These are phyloP conservation scores for Drosophila virilis DNA, from an alignment of 1,140 invertebrate species.

Conservation along the genomic window DNA sequence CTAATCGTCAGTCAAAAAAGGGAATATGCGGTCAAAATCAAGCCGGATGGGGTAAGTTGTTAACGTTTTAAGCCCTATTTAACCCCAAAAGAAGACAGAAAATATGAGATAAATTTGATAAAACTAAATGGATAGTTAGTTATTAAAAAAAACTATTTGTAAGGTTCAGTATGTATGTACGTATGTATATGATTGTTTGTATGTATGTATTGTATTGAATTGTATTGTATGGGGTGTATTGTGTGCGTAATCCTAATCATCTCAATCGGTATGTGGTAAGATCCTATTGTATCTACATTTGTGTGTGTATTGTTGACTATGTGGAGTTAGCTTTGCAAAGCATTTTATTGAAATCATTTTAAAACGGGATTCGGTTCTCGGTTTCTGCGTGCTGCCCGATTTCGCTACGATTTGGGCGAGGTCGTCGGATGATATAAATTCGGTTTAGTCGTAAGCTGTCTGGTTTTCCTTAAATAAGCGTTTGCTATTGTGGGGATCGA, in stretches of 20 bases:
- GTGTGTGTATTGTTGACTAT: conserved; percentile 21
- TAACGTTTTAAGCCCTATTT: no score
- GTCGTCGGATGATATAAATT: conserved; percentile 60
- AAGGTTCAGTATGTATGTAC: conserved; percentile 29
- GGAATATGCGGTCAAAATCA: no score
- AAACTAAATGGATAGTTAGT: not conserved
- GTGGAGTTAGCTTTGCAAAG: conserved; percentile 30
- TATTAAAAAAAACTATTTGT: not conserved
- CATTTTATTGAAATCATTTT: conserved; percentile 13
- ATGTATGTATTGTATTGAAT: conserved; percentile 11
- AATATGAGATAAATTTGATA: not conserved
- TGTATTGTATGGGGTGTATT: conserved; percentile 18
- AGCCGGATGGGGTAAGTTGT: no score
- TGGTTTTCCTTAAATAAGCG: conserved; percentile 21
- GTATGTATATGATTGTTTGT: conserved; percentile 32
- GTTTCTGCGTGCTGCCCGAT: not conserved
- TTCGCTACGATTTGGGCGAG: conserved; percentile 2
- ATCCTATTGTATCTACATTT: conserved; percentile 51
- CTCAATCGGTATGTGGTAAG: conserved; percentile 20
- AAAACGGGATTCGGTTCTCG: conserved; percentile 2
- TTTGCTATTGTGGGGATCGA: conserved; percentile 27
- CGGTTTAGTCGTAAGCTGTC: conserved; percentile 65
- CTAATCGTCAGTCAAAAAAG: no score
- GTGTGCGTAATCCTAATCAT: conserved; percentile 43
- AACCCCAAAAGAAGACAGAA: no score